A percentile compares a stretch with the other conserved stretches of the same genome.
These are phyloP conservation scores for Trichacis sp. DNA, from an alignment of 2,888 invertebrate species.

Conservation along the genomic window DNA sequence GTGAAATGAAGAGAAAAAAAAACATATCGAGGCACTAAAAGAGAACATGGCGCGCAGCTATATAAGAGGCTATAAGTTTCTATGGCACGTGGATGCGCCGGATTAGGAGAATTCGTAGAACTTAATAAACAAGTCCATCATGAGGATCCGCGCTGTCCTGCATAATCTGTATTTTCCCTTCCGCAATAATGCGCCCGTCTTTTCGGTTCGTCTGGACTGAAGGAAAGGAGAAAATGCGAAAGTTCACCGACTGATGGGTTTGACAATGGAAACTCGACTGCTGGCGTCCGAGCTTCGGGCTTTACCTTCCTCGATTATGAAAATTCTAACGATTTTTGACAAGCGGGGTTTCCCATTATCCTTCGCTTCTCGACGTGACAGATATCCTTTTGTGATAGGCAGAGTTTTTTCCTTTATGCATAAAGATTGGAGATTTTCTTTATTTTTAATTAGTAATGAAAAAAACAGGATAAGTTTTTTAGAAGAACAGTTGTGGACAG, in stretches of 20 bases:
- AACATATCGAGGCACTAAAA: no score
- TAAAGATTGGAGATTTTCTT: no score
- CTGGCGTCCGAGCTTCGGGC: background rate
- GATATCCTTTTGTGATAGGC: background rate
- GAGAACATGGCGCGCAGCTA: no score
- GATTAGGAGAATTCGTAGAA: background rate
- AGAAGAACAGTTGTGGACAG: no score
- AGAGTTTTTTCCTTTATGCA: background rate
- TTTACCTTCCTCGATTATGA: background rate
- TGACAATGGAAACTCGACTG: background rate
- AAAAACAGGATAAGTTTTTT: no score
- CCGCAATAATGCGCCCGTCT: background rate
- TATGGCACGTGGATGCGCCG: background rate
- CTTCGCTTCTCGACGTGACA: background rate
- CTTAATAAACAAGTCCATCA: background rate
- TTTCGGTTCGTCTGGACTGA: background rate
- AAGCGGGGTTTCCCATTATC: background rate
- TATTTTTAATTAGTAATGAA: no score
- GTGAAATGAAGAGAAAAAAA: background rate
- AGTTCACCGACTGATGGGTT: background rate
- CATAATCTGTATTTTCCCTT: background rate
- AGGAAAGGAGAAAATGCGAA: background rate
- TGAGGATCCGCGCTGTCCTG: background rate
- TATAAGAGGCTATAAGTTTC: no score
- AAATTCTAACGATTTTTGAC: background rate